phyloP scores from a whole-genome alignment of 2,888 invertebrate species.

The Antitype chi region DNA sequence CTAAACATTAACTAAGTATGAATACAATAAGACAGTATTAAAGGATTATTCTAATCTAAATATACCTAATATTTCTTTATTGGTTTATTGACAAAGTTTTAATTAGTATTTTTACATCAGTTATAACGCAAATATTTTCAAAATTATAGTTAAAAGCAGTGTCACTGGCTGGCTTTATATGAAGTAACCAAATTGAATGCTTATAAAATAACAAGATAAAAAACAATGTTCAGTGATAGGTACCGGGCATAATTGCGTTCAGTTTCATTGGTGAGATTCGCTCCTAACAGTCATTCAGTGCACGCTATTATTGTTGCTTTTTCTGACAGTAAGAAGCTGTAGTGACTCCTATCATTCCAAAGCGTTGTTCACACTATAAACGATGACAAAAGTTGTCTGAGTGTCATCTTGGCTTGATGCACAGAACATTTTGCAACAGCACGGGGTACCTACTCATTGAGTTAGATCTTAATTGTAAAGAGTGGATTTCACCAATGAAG shows the following conservation, averaged over 20 bases:
- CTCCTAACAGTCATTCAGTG: not conserved
- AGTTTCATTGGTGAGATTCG: not conserved
- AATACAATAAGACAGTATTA: conserved; percentile 39
- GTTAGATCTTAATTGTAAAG: not conserved
- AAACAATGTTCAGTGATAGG: not conserved
- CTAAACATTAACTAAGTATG: conserved; percentile 63
- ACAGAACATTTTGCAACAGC: not conserved
- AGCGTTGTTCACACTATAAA: conserved; percentile 18
- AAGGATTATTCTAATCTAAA: conserved; percentile 39
- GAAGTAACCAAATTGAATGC: not conserved
- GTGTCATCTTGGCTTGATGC: not conserved
- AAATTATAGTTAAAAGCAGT: not conserved
- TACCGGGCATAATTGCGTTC: not conserved
- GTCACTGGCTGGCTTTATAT: conserved; percentile 4
- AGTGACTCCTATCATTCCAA: not conserved
- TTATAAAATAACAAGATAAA: not conserved
- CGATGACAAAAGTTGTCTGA: not conserved
- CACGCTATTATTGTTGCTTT: not conserved
- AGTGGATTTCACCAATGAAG: too few species aligned
- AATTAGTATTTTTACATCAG: conserved; percentile 38
- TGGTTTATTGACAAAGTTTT: conserved; percentile 37
- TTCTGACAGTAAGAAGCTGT: not conserved
- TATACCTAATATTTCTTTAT: conserved; percentile 46
- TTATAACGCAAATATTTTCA: not conserved
- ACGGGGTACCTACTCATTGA: not conserved